Evolutionary conservation across 1,140 invertebrate genomes (phyloP).

Genomic region (Plodia interpunctella): DNA sequence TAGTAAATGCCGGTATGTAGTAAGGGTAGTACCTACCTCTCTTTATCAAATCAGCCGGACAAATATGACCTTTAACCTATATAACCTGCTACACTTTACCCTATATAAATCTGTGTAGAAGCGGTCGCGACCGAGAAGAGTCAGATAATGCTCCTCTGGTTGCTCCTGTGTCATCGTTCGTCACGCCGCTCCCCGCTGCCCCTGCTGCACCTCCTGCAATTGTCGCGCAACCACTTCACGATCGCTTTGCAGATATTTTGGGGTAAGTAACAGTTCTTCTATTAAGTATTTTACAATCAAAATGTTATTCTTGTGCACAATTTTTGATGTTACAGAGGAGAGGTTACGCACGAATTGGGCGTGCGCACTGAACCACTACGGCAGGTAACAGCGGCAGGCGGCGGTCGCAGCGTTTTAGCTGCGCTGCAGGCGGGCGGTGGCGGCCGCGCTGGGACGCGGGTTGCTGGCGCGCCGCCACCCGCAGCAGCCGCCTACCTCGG

Average conservation of each 20-base stretch:
- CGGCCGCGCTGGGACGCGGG: background rate
- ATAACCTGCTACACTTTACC: no score
- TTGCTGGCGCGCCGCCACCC: conserved; percentile 16
- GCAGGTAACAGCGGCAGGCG: conserved; percentile 13
- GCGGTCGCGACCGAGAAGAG: conserved; percentile 20
- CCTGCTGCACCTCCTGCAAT: background rate
- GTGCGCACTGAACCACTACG: conserved; percentile 7
- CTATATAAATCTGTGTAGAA: conserved; percentile 19
- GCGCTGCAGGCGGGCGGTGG: conserved; percentile 15
- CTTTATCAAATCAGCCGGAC: no score
- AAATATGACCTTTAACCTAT: no score
- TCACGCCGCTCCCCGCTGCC: conserved; percentile 7
- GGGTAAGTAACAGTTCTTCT: conserved; percentile 16
- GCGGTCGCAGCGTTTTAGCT: conserved; percentile 25
- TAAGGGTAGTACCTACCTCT: no score
- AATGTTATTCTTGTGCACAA: no score
- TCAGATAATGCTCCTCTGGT: conserved; percentile 13
- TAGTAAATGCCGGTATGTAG: no score
- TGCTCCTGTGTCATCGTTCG: background rate
- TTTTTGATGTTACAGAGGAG: conserved; percentile 30
- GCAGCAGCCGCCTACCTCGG: conserved; percentile 56
- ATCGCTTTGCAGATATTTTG: conserved; percentile 55
- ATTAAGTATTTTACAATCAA: no score
- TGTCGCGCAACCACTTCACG: conserved; percentile 13
- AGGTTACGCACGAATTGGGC: conserved; percentile 35